Conservation (phyloP, 2,888 invertebrate genomes). For the Agrochola litura region DNA sequence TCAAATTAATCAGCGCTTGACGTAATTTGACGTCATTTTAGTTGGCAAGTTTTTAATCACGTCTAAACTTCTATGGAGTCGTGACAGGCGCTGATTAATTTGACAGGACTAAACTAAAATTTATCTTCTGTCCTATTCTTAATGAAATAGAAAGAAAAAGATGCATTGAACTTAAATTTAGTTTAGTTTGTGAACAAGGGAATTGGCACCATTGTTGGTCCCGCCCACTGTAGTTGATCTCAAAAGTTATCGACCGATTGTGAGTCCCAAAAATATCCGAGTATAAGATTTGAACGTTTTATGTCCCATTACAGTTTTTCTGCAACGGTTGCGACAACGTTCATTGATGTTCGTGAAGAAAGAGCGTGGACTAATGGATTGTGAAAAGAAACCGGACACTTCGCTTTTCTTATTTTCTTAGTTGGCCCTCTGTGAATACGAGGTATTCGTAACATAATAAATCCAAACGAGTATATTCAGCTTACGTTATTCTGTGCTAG, state of each 20-base stretch:
- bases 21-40: too few relatives aligned
- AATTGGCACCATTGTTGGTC: too few relatives aligned
- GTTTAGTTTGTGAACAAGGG: too few relatives aligned
- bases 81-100: too few relatives aligned
- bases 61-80: too few relatives aligned
- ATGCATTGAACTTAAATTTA: too few relatives aligned
- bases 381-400: conserved; percentile 62
- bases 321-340: conserved; percentile 54
- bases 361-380: conserved; percentile 62
- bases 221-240: conserved; percentile 31
- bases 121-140: too few relatives aligned
- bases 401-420: conserved; percentile 60
- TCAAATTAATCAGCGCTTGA: too few relatives aligned
- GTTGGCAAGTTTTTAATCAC: too few relatives aligned
- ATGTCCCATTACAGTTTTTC: conserved; percentile 60
- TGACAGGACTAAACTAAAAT: too few relatives aligned
- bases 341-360: conserved; percentile 58
- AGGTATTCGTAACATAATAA: conserved; percentile 51
- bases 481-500: conserved; percentile 32
- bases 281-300: conserved; percentile 41
- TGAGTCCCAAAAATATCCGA: conserved; percentile 33
- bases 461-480: conserved; percentile 36
- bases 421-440: conserved; percentile 45
- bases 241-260: conserved; percentile 37
- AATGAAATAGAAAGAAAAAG: too few relatives aligned